Evolutionary conservation across 1,140 invertebrate genomes (phyloP), one percentile per base, ranked within the genome.

Genomic region (Orius insidiosus): DNA sequence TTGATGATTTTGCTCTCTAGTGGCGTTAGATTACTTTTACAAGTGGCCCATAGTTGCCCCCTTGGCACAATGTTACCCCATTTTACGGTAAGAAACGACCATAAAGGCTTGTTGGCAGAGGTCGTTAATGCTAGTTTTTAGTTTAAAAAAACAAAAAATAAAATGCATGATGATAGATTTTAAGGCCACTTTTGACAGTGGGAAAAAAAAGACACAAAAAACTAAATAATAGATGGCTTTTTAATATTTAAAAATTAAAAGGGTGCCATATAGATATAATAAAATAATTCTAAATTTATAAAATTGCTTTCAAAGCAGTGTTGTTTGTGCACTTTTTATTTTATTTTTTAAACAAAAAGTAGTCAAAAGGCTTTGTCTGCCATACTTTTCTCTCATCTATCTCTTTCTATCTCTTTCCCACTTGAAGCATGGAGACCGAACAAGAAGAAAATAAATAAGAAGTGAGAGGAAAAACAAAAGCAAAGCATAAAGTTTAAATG

Each of bases 91-190:
- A 24, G 24, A 24, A 24, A 24, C 24, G 24, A 24, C 24, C 24
- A 24, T 24, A 41, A 52, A 32, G 52, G 52, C 52, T 54, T 54
- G 52, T 54, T 54, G 49, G 52, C 52, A 50, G 45, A 45, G 52
- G 52, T 40, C 31, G 43, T 37, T 38, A 48, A n/a, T 49, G 18
- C 11, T 37, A 37, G n/a, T n/a, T 48, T 32, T 44, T 10, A 24
- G 24, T n/a, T 44, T 42, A 32, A 24, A 15, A 3, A 24, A 13
- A 31, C 24, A 13, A n/a, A n/a, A n/a, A n/a, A 4, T 24, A 24
- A 24, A 24, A 24, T 24, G 30, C 10, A 40, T 40, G 18, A 13
- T 19, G 11, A 14, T 40, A 15, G 10, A 14, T 18, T 40, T 19
- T 24, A 40, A 40, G 10, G 30, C 14, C 30, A 24, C 18, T 18